Conservation (phyloP, 1,140 invertebrate species). For the Drosophila erecta region DNA sequence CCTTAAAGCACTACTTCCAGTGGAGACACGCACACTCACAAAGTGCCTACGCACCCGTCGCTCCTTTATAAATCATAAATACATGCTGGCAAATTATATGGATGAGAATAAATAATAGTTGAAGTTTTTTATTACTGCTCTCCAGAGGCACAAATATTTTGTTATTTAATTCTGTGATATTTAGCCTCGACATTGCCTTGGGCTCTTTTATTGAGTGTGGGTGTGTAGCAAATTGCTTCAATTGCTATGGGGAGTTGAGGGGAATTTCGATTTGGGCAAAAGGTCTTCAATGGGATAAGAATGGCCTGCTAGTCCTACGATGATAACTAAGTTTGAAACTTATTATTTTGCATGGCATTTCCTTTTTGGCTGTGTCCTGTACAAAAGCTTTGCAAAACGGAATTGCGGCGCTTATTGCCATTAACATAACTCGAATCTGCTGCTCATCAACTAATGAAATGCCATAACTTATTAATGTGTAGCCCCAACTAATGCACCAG, state of each 20-base stretch:
- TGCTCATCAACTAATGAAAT: slow-evolving; percentile 33
- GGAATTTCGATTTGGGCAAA: slow-evolving; percentile 37
- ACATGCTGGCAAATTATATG: slow-evolving; percentile 76
- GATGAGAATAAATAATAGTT: slow-evolving; percentile 80
- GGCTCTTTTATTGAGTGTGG: slow-evolving; percentile 35
- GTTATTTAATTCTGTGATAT: slow-evolving; percentile 78
- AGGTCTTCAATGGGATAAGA: slow-evolving; percentile 24
- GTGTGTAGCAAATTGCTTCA: slow-evolving; percentile 54
- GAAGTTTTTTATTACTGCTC: slow-evolving; percentile 56
- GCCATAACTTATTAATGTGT: slow-evolving; percentile 41
- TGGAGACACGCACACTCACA: slow-evolving; percentile 55
- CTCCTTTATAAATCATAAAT: slow-evolving; percentile 76
- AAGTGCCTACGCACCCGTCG: neutral
- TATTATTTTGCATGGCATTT: no score
- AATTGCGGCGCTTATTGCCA: slow-evolving; percentile 6
- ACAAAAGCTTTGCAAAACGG: neutral
- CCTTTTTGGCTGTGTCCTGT: no score
- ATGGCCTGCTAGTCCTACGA: neutral
- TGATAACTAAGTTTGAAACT: neutral
- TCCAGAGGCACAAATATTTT: slow-evolving; percentile 63
- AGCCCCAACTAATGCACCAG: neutral
- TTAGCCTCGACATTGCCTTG: slow-evolving; percentile 47
- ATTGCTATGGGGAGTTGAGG: slow-evolving; percentile 54
- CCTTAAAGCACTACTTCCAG: slow-evolving; percentile 66
- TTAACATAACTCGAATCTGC: slow-evolving; percentile 17